Percentiles rank a stretch among this genome's conserved stretches.
Conservation (phyloP, 1,140 invertebrate species). For the Euwallacea similis region DNA sequence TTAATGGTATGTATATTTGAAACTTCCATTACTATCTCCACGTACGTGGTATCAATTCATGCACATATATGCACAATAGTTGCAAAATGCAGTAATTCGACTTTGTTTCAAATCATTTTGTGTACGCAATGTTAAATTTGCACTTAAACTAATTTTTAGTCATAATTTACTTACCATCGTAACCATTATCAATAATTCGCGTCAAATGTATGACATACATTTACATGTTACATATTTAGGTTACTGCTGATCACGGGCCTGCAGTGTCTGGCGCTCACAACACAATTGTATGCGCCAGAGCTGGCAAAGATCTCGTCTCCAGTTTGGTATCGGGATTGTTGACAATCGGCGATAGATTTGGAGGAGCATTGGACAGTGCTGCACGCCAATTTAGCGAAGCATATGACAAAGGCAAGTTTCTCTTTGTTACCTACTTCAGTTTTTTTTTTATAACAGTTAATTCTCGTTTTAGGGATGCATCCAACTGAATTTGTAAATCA, state of each 20-base stretch:
- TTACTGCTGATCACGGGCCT: conserved; percentile 98
- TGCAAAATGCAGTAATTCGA: too few relatives aligned
- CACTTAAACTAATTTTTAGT: too few relatives aligned
- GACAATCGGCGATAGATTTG: conserved; percentile 98
- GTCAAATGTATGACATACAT: not conserved
- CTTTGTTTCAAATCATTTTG: too few relatives aligned
- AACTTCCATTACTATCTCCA: conserved; percentile 52
- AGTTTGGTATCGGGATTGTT: conserved; percentile 93
- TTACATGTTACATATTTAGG: conserved; percentile 9
- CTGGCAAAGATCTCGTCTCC: conserved; percentile 98
- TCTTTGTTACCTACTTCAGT: not conserved
- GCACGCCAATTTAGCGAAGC: conserved; percentile 96
- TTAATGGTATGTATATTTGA: conserved; percentile 68
- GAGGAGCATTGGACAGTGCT: conserved; percentile 95
- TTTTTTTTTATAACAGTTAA: conserved; percentile 54
- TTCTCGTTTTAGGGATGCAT: conserved; percentile 72
- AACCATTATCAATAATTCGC: too few relatives aligned
- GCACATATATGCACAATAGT: too few relatives aligned
- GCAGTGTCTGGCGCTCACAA: conserved; percentile 99
- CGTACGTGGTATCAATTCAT: too few relatives aligned
- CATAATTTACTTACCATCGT: too few relatives aligned
- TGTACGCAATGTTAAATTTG: too few relatives aligned
- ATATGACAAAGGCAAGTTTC: conserved; percentile 71
- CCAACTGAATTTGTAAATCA: conserved; percentile 99
- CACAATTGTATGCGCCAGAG: conserved; percentile 97